phyloP scores from a whole-genome alignment of 1,140 invertebrate genomes.

The Sminthurinus signatus region DNA sequence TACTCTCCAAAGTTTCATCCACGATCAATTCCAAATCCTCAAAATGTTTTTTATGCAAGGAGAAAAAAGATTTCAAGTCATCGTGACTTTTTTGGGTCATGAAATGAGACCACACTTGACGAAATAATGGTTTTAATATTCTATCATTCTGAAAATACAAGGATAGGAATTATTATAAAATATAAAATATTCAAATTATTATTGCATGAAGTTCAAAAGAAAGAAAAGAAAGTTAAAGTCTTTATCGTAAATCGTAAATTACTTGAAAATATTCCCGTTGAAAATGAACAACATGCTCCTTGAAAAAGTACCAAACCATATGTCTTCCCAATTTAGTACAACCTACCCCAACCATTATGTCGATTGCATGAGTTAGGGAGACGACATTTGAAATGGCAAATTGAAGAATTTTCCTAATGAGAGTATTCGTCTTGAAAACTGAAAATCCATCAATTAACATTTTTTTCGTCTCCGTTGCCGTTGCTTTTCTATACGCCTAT shows the following conservation, averaged over 20 bases:
- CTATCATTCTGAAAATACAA: slow-evolving; percentile 11
- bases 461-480: neutral
- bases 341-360: neutral
- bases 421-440: neutral
- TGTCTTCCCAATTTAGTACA: neutral
- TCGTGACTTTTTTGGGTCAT: neutral
- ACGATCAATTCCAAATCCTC: neutral
- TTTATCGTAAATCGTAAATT: neutral
- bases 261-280: neutral
- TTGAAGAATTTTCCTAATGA: slow-evolving; percentile 8
- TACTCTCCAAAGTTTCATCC: neutral
- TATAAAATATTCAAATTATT: neutral
- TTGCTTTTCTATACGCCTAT: slow-evolving; percentile 3
- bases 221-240: neutral
- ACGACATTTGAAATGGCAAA: neutral
- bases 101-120: neutral
- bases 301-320: slow-evolving; percentile 8
- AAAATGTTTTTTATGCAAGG: neutral
- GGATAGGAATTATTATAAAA: neutral
- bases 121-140: neutral
- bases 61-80: neutral
- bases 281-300: slow-evolving; percentile 2
- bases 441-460: neutral
- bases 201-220: too few relatives aligned
- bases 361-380: neutral